Conservation (phyloP, 2,113 vertebrate species). For the Phrynocephalus versicolor region DNA sequence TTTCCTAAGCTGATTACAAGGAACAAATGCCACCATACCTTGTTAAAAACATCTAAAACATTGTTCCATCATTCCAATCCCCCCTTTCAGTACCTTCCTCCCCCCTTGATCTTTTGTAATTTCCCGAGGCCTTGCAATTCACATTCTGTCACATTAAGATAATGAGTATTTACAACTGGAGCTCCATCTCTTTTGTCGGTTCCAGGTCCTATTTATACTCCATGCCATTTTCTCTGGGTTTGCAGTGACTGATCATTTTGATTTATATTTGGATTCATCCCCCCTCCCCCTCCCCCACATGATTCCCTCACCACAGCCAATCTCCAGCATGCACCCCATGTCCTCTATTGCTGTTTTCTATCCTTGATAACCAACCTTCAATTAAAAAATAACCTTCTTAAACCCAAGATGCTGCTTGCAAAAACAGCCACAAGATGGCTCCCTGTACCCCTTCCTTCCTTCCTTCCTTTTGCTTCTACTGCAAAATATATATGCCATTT, state of each 20-base stretch:
- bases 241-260: slow-evolving; percentile 70
- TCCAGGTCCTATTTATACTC: slow-evolving; percentile 76
- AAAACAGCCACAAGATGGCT: slow-evolving; percentile 78
- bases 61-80: slow-evolving; percentile 29
- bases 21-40: slow-evolving; percentile 65
- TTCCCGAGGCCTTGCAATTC: slow-evolving; percentile 68
- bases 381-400: slow-evolving; percentile 11
- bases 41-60: slow-evolving; percentile 55
- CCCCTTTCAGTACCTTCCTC: slow-evolving; percentile 31
- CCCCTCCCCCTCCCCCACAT: background rate
- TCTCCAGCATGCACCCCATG: background rate
- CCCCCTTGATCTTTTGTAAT: slow-evolving; percentile 51
- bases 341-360: slow-evolving; percentile 16
- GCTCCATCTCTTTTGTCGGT: slow-evolving; percentile 67
- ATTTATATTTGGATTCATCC: slow-evolving; percentile 57
- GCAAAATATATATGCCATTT: slow-evolving; percentile 34
- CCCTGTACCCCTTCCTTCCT: slow-evolving; percentile 66
- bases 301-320: background rate
- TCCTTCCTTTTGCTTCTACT: background rate
- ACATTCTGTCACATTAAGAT: slow-evolving; percentile 73
- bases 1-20: slow-evolving; percentile 61
- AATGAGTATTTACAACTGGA: slow-evolving; percentile 78
- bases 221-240: slow-evolving; percentile 65
- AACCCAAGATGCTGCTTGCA: slow-evolving; percentile 23
- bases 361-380: slow-evolving; percentile 33